A percentile compares a stretch with the other conserved stretches of the same genome.
These are phyloP conservation scores for Dromius quadrimaculatus DNA, from an alignment of 2,888 invertebrate genomes.

Conservation along the genomic window DNA sequence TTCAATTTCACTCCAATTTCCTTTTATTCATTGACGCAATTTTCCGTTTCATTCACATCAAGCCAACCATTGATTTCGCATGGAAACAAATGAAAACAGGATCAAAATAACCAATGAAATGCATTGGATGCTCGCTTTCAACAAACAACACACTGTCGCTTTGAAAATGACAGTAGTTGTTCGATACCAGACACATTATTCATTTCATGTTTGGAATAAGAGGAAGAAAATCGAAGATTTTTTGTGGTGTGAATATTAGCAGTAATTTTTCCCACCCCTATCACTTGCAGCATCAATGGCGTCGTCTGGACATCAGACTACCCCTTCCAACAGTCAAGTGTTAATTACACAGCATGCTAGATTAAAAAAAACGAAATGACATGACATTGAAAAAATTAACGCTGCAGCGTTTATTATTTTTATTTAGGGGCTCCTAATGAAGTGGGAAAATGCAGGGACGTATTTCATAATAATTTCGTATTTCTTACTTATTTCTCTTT, in stretches of 20 bases:
- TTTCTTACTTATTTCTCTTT: neutral
- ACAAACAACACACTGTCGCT: conserved; percentile 10
- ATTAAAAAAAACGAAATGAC: no score
- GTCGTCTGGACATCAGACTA: neutral
- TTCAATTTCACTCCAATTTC: no score
- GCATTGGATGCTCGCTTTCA: neutral
- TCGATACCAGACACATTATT: conserved; percentile 12
- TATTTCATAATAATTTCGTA: neutral
- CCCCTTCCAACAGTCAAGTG: neutral
- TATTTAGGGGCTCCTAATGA: no score
- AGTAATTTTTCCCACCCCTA: neutral
- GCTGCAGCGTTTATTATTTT: neutral
- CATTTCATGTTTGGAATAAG: neutral
- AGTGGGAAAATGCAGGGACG: neutral
- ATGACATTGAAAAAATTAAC: neutral
- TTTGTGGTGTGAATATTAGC: no score
- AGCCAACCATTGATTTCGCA: neutral
- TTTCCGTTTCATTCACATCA: neutral
- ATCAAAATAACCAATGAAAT: conserved; percentile 7
- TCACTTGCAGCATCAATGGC: neutral
- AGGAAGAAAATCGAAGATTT: neutral
- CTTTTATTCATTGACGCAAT: neutral
- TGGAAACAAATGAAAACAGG: conserved; percentile 19
- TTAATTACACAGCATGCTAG: neutral
- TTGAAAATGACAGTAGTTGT: neutral